These are phyloP conservation scores for Redunca redunca DNA, from an alignment of 2,113 vertebrate genomes.

Conservation along the genomic window DNA sequence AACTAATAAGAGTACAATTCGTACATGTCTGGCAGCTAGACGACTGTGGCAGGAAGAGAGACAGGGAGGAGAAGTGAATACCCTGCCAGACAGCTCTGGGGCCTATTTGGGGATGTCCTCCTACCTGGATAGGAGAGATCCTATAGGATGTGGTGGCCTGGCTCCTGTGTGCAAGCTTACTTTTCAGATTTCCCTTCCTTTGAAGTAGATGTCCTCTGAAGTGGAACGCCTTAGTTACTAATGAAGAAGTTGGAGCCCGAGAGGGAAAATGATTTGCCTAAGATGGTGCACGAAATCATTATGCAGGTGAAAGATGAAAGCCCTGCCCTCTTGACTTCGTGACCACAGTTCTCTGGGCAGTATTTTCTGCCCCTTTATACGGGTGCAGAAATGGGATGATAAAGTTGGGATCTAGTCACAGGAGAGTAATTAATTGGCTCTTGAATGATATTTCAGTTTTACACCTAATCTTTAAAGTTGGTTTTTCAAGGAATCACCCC, in stretches of 20 bases:
- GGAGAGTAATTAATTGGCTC: neutral
- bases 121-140: neutral
- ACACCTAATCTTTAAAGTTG: neutral
- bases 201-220: neutral
- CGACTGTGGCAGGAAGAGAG: conserved; percentile 33
- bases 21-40: conserved; percentile 67
- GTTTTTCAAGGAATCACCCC: neutral
- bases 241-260: neutral
- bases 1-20: conserved; percentile 61
- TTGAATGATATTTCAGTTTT: neutral
- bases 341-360: neutral
- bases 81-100: conserved; percentile 26
- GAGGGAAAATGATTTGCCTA: neutral
- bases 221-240: neutral
- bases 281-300: neutral
- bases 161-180: neutral
- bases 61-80: neutral
- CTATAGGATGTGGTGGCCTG: neutral
- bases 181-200: neutral
- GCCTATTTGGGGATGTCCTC: neutral
- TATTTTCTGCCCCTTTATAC: neutral
- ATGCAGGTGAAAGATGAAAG: neutral
- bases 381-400: neutral
- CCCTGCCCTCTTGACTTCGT: neutral
- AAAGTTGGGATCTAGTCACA: neutral